Percentiles rank a stretch among this genome's conserved stretches.
Conservation (phyloP, 2,888 invertebrate genomes). For the Rhynchonema sp. region DNA sequence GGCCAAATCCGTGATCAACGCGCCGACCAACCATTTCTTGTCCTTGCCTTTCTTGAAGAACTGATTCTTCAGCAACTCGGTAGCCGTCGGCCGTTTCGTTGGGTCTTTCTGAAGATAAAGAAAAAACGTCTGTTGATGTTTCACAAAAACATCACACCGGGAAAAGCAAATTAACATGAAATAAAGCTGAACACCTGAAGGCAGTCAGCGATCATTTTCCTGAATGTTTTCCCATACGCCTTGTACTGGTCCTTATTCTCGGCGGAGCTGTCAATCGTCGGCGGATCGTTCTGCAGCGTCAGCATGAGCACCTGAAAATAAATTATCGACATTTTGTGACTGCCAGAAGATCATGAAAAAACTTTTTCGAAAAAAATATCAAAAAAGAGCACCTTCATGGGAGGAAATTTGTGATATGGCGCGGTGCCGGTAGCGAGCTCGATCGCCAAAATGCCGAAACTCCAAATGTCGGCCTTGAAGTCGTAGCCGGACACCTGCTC, state of each 20-base stretch:
- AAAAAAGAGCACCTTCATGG: constrained; percentile 56
- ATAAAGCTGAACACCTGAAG: constrained; percentile 48
- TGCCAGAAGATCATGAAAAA: neutral
- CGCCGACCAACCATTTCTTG: constrained; percentile 21
- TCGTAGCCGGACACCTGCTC: constrained; percentile 78
- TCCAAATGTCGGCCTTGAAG: constrained; percentile 88
- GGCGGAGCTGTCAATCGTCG: constrained; percentile 75
- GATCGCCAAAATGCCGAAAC: constrained; percentile 86
- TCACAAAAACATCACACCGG: too few relatives aligned
- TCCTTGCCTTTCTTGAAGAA: constrained; percentile 89
- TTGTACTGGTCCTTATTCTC: constrained; percentile 96
- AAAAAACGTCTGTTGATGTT: too few relatives aligned
- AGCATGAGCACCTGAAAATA: constrained; percentile 59
- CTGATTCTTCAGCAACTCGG: constrained; percentile 80
- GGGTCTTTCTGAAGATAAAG: constrained; percentile 22
- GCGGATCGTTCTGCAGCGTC: constrained; percentile 92
- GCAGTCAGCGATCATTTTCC: constrained; percentile 89
- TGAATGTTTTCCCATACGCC: constrained; percentile 84
- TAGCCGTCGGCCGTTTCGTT: constrained; percentile 55
- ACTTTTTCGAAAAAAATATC: neutral
- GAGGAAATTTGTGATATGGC: constrained; percentile 94
- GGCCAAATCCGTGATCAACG: constrained; percentile 16
- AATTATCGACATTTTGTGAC: too few relatives aligned
- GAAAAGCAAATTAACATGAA: too few relatives aligned
- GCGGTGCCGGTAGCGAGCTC: constrained; percentile 97